Evolutionary conservation across 2,113 vertebrate genomes (phyloP), one percentile per base, ranked within the genome.

Genomic region (Dipodomys merriami): DNA sequence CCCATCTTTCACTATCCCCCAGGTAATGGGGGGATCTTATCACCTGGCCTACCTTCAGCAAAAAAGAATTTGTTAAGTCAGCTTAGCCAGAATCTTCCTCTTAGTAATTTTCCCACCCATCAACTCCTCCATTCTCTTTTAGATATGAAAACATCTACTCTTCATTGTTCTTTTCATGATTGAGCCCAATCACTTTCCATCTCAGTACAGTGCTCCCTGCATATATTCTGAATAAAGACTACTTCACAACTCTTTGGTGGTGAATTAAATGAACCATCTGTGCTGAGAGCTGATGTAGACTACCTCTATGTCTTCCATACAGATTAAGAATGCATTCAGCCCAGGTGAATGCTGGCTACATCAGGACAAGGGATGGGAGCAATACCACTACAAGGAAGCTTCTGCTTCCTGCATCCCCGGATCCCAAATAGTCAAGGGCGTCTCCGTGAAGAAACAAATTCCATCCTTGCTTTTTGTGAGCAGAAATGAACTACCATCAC

Each of bases 401-500:
- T 33, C 39, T 78, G 1, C 39, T 33, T 46, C 69, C 72, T 29
- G 23, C 30, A 22, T 5, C 80, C 5, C 7, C 77, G 0, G 22
- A 29, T 74, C 7, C 29, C 44, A 69, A 69, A 68, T 22, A 44
- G 13, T 16, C 29, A 80, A 3, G 39, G 22, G 12, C 19, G 9
- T 46, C 72, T 25, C 83, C 84, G 90, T 25, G 39, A 93, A 69
- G 49, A 73, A 53, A 88, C 11, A n/a, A 25, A 7, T 3, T 67
- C n/a, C 2, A 62, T 25, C 4, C 7, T 96, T 86, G 49, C 83
- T 90, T 96, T 96, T 95, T 57, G 73, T 20, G 27, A 92, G 25
- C 62, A 79, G 25, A 87, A 44, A 88, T 91, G 39, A 88, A 57
- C 15, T 35, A 83, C 92, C 29, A 94, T 80, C 83, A 81, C 33